Evolutionary conservation across 2,113 vertebrate genomes (phyloP).

Genomic region (Marcusenius ussheri): DNA sequence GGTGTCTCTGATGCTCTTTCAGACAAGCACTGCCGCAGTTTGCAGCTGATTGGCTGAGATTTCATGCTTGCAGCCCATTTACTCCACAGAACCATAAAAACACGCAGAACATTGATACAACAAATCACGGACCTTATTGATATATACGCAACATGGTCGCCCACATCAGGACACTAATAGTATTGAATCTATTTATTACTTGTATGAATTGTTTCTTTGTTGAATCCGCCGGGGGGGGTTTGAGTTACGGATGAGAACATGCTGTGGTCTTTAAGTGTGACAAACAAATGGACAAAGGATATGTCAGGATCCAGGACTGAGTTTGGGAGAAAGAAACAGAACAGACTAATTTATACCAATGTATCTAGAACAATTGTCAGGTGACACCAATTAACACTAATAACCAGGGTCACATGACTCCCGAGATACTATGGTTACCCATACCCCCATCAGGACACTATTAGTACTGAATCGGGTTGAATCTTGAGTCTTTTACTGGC

Average conservation of each 20-base stretch:
- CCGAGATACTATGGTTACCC: neutral
- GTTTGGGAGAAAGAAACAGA: neutral
- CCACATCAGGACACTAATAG: neutral
- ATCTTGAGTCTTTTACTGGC: neutral
- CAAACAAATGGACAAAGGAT: neutral
- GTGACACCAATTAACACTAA: neutral
- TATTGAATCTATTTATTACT: neutral
- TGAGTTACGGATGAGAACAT: too few species aligned
- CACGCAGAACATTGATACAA: neutral
- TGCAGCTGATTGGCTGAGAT: neutral
- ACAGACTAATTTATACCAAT: neutral
- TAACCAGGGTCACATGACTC: neutral
- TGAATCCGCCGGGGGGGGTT: neutral
- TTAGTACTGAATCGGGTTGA: neutral
- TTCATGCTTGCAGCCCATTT: neutral
- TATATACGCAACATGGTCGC: neutral
- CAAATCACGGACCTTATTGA: neutral
- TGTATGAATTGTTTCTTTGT: neutral
- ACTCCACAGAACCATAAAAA: neutral
- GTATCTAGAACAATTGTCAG: neutral
- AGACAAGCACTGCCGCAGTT: neutral
- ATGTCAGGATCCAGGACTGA: neutral
- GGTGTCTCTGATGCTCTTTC: neutral
- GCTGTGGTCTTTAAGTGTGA: neutral
- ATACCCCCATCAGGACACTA: neutral